phyloP scores from a whole-genome alignment of 2,888 invertebrate genomes.

The Bruchidius siliquastri region DNA sequence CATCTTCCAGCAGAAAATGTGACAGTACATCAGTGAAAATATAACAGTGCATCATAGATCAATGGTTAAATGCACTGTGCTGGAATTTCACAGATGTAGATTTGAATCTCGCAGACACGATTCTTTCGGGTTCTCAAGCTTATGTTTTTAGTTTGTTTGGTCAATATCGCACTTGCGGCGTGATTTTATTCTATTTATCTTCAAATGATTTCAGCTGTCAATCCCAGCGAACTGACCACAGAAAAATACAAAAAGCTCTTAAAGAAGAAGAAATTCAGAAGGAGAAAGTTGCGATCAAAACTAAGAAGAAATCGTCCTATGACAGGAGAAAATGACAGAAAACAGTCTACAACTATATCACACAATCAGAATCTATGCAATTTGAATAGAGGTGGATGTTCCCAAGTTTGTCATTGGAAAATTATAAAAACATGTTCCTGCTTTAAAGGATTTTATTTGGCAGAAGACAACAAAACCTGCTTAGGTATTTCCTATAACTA shows the following conservation, averaged over 20 bases:
- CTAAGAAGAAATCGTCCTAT: background rate
- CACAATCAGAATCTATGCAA: conserved; percentile 14
- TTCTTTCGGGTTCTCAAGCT: too few species aligned
- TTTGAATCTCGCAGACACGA: too few species aligned
- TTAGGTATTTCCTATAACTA: conserved; percentile 37
- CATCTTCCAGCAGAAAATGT: too few species aligned
- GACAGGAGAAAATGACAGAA: conserved; percentile 7
- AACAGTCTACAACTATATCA: conserved; percentile 9
- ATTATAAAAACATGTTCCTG: conserved; percentile 47
- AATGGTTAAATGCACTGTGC: too few species aligned
- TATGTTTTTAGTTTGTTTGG: too few species aligned
- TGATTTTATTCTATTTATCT: background rate
- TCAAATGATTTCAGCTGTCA: background rate
- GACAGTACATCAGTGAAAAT: too few species aligned
- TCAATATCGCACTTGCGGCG: too few species aligned
- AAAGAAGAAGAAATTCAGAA: background rate
- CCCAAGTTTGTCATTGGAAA: conserved; percentile 47
- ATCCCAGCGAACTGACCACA: background rate
- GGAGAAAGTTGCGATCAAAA: background rate
- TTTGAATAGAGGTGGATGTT: conserved; percentile 46
- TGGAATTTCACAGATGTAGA: too few species aligned
- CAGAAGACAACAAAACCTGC: conserved; percentile 41
- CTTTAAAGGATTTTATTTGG: conserved; percentile 46
- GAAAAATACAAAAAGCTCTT: background rate
- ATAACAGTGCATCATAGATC: too few species aligned